A percentile compares a stretch with the other conserved stretches of the same genome.
Conservation (phyloP, 2,888 invertebrate species). For the Pimpla rufipes region DNA sequence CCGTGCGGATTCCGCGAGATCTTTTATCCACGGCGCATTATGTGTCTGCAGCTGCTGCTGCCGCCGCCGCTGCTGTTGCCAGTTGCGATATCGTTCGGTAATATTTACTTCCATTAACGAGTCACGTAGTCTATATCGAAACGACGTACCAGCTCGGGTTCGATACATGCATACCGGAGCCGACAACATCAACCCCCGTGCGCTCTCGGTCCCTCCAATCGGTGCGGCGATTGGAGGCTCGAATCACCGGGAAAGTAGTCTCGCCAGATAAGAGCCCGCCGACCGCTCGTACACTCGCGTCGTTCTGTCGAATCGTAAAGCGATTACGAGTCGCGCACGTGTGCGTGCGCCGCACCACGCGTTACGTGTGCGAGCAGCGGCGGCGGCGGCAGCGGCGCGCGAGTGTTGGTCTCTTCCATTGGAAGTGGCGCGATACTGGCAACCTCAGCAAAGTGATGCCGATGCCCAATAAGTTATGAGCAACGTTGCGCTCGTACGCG, state of each 20-base stretch:
- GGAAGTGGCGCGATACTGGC: conserved; percentile 33
- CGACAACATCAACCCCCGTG: conserved; percentile 46
- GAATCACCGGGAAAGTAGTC: conserved; percentile 66
- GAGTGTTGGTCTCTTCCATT: conserved; percentile 61
- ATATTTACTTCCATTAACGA: conserved; percentile 66
- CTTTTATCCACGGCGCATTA: conserved; percentile 53
- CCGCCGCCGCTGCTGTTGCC: conserved; percentile 47
- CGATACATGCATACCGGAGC: conserved; percentile 49
- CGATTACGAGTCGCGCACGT: conserved; percentile 69
- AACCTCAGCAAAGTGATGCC: conserved; percentile 57
- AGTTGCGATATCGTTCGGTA: conserved; percentile 61
- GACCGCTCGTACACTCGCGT: conserved; percentile 73
- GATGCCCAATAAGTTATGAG: conserved; percentile 65
- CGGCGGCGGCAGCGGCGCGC: conserved; percentile 22
- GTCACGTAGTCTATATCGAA: conserved; percentile 56
- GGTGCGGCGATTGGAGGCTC: conserved; percentile 59
- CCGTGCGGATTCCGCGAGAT: conserved; percentile 19
- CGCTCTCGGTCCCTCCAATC: conserved; percentile 55
- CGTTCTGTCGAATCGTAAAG: conserved; percentile 78
- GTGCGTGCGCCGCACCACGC: no score
- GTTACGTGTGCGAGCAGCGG: conserved; percentile 41
- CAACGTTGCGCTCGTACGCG: conserved; percentile 31
- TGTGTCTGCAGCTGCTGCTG: conserved; percentile 45
- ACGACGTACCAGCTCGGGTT: conserved; percentile 28
- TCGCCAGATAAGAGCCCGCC: conserved; percentile 68